Evolutionary conservation across 2,797 vertebrate species (phyloP).

Genomic region (Coccyzus lansbergi): DNA sequence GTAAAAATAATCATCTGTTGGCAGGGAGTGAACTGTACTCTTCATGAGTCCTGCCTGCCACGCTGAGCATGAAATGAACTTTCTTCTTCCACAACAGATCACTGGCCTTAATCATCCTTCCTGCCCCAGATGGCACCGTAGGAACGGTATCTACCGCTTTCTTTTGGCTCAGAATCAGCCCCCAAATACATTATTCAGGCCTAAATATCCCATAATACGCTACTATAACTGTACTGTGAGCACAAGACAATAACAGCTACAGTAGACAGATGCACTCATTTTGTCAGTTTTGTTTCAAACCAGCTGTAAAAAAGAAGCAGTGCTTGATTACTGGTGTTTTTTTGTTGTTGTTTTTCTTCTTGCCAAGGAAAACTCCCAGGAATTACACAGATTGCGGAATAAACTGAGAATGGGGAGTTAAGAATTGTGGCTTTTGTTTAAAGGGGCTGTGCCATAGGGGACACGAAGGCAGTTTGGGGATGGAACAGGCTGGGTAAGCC

Average conservation of each 20-base stretch:
- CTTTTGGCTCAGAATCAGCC: neutral
- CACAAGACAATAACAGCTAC: neutral
- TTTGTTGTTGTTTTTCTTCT: neutral
- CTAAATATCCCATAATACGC: neutral
- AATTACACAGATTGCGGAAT: neutral
- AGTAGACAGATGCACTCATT: conserved; percentile 31
- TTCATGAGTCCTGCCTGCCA: neutral
- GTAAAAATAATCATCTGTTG: neutral
- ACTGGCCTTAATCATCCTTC: neutral
- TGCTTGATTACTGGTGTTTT: neutral
- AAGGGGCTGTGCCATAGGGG: neutral
- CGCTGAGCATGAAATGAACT: neutral
- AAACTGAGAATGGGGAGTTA: neutral
- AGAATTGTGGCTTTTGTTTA: neutral
- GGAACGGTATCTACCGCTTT: neutral
- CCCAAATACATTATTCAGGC: conserved; percentile 5
- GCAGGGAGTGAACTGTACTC: neutral
- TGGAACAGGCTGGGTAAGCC: neutral
- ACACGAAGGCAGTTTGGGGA: neutral
- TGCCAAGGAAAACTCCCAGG: conserved; percentile 1
- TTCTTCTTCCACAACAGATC: neutral
- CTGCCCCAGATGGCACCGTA: neutral
- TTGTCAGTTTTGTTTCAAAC: conserved; percentile 40
- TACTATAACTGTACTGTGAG: neutral
- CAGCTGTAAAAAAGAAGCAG: conserved; percentile 41